Base-by-base conservation (phyloP, 2,113 vertebrate genomes). In the Calonectris borealis region DNA sequence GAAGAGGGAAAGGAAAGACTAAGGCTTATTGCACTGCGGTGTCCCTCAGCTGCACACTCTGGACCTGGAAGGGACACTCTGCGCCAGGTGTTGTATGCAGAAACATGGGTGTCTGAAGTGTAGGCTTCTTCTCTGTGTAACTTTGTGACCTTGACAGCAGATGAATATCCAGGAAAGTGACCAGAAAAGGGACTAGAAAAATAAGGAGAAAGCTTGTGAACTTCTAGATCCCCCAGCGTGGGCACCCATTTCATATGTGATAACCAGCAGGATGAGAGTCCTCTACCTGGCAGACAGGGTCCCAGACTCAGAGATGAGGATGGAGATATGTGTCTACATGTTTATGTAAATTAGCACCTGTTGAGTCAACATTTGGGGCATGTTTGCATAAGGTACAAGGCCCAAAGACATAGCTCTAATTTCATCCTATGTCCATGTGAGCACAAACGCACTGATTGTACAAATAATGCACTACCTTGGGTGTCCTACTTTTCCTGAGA, bases 1-100 rank as follows among this genome's bases (percentile, higher is more conserved):
- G 51, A 55, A n/a, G 13, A 65, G 17, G n/a, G 20, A 58, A 31
- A 87, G 15, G 31, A 57, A 78, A 66, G 32, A 5, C 49, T 29
- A 26, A 72, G 10, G 6, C 5, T 77, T 40, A 3, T 11, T 3
- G 8, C 7, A 34, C 22, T 17, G 3, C 7, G 3, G 11, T 31
- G 25, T 40, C 19, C 38, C 38, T 83, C 70, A 26, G 21, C 42
- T 68, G 34, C 17, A 36, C 11, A 46, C 7, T 25, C 29, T n/a
- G 18, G 44, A 24, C 8, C 3, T 21, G 13, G 5, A 65, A 86
- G 22, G 10, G 42, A 16, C 0, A 1, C 11, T 51, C 11, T 31
- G 19, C 2, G 2, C 6, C 12, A 88, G 27, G 9, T 0, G 0
- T 0, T 34, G 13, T 36, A 48, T 22, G 21, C 4, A 38, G 27